Evolutionary conservation across 2,113 vertebrate species (phyloP).

Genomic region (Leptobrachium ailaonicum): DNA sequence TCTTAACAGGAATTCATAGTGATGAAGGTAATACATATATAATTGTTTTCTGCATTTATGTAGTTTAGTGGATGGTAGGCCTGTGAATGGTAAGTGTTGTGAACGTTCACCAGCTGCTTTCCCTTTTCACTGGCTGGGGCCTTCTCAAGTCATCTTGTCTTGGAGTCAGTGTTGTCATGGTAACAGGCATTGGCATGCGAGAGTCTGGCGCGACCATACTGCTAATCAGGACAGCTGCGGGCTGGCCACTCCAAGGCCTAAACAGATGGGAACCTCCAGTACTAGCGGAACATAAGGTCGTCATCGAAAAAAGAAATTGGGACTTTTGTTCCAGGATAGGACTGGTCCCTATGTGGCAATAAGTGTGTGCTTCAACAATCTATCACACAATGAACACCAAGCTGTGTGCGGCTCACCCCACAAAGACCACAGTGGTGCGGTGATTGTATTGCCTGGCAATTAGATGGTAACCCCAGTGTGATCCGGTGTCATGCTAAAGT

Average conservation of each 20-base stretch:
- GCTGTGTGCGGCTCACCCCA: background rate
- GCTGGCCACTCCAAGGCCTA: constrained; percentile 17
- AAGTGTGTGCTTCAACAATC: background rate
- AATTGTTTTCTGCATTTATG: too few species aligned
- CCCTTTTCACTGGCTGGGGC: constrained; percentile 44
- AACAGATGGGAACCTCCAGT: constrained; percentile 49
- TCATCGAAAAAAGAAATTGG: constrained; percentile 11
- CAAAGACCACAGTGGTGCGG: too few species aligned
- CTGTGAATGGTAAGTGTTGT: background rate
- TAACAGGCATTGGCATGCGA: constrained; percentile 52
- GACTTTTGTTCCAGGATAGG: background rate
- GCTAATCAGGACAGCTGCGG: constrained; percentile 56
- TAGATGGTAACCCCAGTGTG: too few species aligned
- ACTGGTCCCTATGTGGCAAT: background rate
- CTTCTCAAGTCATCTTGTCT: constrained; percentile 58
- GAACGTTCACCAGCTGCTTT: constrained; percentile 40
- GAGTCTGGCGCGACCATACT: constrained; percentile 54
- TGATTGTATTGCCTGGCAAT: too few species aligned
- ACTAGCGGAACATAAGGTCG: constrained; percentile 20
- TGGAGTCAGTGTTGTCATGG: constrained; percentile 60
- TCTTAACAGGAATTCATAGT: too few species aligned
- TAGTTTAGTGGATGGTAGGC: background rate
- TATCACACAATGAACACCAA: background rate
- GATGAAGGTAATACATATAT: too few species aligned
- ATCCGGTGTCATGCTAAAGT: too few species aligned